These are phyloP conservation scores for Melanophora roralis DNA, from an alignment of 2,888 invertebrate species.

Conservation along the genomic window DNA sequence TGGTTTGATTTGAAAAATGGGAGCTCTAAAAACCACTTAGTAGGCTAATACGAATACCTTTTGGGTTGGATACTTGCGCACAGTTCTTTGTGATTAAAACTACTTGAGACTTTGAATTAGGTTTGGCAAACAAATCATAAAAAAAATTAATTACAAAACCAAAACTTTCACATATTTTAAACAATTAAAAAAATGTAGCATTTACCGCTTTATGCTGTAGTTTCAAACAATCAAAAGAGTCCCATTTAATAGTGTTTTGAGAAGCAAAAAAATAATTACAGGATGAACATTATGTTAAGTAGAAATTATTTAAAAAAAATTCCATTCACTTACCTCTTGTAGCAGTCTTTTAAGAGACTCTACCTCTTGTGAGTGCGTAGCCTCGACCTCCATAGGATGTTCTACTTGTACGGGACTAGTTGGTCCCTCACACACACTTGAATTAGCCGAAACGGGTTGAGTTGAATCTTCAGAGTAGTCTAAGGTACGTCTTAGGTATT, in stretches of 20 bases:
- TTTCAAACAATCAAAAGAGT: conserved; percentile 3
- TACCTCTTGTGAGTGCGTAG: conserved; percentile 80
- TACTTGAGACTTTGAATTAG: no score
- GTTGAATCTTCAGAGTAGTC: conserved; percentile 78
- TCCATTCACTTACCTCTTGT: conserved; percentile 84
- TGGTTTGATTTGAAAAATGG: no score
- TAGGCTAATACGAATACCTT: no score
- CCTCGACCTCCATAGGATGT: conserved; percentile 78
- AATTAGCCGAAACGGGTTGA: conserved; percentile 79
- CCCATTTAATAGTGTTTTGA: conserved; percentile 32
- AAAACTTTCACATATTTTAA: conserved; percentile 31
- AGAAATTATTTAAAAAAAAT: background rate
- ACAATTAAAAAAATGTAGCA: conserved; percentile 60
- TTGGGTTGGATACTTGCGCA: no score
- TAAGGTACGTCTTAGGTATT: conserved; percentile 76
- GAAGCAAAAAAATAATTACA: conserved; percentile 45
- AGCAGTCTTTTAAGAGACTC: conserved; percentile 85
- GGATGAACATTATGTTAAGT: background rate
- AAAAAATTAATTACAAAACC: conserved; percentile 53
- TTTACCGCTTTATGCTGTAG: conserved; percentile 78
- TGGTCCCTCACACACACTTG: conserved; percentile 80
- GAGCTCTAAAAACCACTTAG: no score
- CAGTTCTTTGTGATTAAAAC: no score
- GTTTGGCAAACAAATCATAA: no score
- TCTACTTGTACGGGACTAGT: conserved; percentile 79